These are phyloP conservation scores for Aramus guarauna DNA, from an alignment of 2,113 vertebrate genomes.

Conservation along the genomic window DNA sequence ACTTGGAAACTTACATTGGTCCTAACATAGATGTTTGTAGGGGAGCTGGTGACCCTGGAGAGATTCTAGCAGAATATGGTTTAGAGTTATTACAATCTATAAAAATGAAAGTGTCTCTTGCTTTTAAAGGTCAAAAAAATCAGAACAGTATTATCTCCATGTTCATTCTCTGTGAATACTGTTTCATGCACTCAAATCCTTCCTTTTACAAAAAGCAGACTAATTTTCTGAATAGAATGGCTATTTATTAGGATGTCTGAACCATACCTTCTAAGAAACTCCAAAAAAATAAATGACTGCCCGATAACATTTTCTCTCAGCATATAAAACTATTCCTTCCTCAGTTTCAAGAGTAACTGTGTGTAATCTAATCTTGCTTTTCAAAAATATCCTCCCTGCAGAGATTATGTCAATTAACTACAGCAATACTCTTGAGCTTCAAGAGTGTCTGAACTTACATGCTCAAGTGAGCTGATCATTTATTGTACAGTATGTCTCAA, in stretches of 20 bases:
- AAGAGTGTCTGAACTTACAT: not conserved
- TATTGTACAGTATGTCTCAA: not conserved
- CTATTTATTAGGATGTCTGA: not conserved
- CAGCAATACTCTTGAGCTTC: not conserved
- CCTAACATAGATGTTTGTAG: not conserved
- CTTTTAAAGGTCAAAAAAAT: constrained; percentile 42
- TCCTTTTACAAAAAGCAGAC: not conserved
- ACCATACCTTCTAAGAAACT: not conserved
- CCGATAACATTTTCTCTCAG: not conserved
- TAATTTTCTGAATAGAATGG: not conserved
- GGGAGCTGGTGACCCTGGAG: not conserved
- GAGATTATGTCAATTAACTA: constrained; percentile 21
- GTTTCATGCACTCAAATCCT: not conserved
- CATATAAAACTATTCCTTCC: not conserved
- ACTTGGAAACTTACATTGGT: not conserved
- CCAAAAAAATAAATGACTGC: not conserved
- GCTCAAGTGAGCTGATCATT: not conserved
- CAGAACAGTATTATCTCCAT: not conserved
- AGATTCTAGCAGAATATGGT: not conserved
- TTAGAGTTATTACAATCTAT: not conserved
- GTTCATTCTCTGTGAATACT: not conserved
- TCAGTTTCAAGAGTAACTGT: not conserved
- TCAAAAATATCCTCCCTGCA: not conserved
- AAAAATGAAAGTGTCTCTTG: not conserved
- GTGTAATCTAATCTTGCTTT: not conserved